These are phyloP conservation scores for Colaptes auratus DNA, from an alignment of 2,113 vertebrate species.

Conservation along the genomic window DNA sequence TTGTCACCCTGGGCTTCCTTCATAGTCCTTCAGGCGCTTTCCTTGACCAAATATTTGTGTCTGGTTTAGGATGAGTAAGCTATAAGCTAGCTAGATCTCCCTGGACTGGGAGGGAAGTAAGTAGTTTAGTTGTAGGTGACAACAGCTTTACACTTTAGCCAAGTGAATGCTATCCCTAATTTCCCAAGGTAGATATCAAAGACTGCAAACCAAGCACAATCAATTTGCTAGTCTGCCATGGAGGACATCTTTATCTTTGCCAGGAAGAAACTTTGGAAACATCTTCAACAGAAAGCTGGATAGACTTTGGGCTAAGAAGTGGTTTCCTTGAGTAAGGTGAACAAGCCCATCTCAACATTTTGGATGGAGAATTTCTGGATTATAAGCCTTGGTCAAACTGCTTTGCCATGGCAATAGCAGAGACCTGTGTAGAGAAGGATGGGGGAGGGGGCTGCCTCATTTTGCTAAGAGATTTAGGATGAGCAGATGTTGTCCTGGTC, in stretches of 20 bases:
- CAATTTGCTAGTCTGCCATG: background rate
- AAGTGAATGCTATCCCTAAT: background rate
- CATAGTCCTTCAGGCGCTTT: background rate
- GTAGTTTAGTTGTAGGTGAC: background rate
- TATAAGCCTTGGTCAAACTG: background rate
- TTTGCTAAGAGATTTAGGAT: background rate
- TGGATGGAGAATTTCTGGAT: background rate
- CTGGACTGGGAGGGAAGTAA: background rate
- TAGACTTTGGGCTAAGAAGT: background rate
- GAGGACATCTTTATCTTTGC: background rate
- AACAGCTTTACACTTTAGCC: background rate
- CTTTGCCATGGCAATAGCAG: background rate
- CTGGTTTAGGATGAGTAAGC: background rate
- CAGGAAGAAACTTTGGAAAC: background rate
- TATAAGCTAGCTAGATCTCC: background rate
- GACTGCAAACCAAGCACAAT: background rate
- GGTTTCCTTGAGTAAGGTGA: background rate
- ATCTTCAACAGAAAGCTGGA: background rate
- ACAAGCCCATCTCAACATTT: background rate
- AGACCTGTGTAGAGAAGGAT: background rate
- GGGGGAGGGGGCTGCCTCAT: background rate
- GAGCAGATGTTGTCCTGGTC: background rate
- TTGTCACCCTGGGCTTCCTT: background rate
- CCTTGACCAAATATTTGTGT: background rate
- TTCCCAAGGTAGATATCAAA: background rate